Evolutionary conservation across 30 jellyfish, hydroid and myxozoan species (phyloP), one percentile per base, ranked within the genome.

Genomic region (Aurelia coerulea): DNA sequence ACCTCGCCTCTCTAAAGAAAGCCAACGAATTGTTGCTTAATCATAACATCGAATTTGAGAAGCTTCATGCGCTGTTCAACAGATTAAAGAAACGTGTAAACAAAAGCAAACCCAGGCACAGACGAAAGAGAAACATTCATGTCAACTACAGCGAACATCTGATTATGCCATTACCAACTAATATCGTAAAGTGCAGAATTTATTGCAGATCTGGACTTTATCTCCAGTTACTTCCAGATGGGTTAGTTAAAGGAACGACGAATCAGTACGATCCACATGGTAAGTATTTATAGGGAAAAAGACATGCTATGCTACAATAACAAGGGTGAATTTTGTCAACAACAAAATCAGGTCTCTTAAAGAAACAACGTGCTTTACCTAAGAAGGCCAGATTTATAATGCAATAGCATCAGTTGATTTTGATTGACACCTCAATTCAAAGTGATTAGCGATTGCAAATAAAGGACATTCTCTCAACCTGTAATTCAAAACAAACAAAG

Each of bases 191-290:
- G 31, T 90, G 97, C 74, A 64, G 85, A 63, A 68, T 90, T 10
- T 82, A 37, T 79, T 90, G 94, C 53, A 74, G 87, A 77, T 74
- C 94, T 29, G 95, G 95, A 11, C 46, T 74, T 8, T 76, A 74
- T 56, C 74, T 90, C 0, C 94, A 81, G 52, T 71, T 83, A 15
- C 68, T 76, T 73, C 91, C 90, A 1, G 78, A 82, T 77, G 97
- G 97, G 60, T 1, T 19, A 39, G 91, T 88, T 4, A 80, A 62
- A 72, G 97, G 97, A 33, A 78, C 97, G 4, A 46, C 65, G 33
- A 70, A 88, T 46, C 86, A 49, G 4, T 49, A 42, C 39, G 86
- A 88, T 49, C 46, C 19, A 8, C 75, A 69, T 62, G 52, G 97
- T 88, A 17, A 79, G 92, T 85, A 50, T 19, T 31, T 4, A 19